phyloP scores from a whole-genome alignment of 2,797 vertebrate genomes.

The Anguilla anguilla region DNA sequence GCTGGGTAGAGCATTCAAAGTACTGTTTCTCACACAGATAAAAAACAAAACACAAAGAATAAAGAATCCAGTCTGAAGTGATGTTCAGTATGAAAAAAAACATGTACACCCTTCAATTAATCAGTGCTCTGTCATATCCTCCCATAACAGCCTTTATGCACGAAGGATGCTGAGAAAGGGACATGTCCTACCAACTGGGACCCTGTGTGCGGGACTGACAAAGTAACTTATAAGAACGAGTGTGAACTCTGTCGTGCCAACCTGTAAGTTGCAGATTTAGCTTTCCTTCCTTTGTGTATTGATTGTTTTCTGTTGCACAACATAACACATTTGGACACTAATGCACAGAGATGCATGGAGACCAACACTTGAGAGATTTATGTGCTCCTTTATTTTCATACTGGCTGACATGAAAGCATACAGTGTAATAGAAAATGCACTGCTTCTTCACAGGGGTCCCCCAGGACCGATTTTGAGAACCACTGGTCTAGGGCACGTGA shows the following conservation, averaged over 20 bases:
- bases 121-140: background rate
- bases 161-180: background rate
- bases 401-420: no score
- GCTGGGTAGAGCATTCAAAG: background rate
- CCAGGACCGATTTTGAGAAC: no score
- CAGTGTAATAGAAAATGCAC: no score
- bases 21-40: background rate
- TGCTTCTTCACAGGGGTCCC: no score
- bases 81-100: background rate
- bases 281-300: background rate
- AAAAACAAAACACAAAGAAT: background rate
- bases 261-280: constrained; percentile 29
- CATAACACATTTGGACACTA: no score
- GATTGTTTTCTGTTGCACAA: background rate
- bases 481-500: no score
- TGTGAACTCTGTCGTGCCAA: constrained; percentile 37
- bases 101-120: background rate
- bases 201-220: constrained; percentile 47
- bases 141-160: constrained; percentile 20
- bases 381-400: no score
- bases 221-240: constrained; percentile 38
- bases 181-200: constrained; percentile 20
- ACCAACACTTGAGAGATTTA: no score
- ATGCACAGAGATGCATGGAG: no score
- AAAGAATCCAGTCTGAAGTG: background rate